phyloP scores from a whole-genome alignment of 2,113 vertebrate species.

The Mionectes macconnelli region DNA sequence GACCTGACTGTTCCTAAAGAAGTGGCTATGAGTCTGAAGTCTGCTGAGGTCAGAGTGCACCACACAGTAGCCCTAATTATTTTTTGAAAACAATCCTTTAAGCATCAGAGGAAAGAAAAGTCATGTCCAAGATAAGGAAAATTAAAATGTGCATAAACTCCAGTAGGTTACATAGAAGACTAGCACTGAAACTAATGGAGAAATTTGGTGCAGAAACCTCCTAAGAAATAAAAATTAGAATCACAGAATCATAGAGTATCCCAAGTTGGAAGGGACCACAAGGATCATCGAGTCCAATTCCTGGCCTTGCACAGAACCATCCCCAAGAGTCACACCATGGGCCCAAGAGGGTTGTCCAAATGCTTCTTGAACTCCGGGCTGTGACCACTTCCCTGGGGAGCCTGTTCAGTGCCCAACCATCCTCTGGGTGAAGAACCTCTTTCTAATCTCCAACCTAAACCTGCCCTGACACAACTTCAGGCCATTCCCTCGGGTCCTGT shows the following conservation, averaged over 20 bases:
- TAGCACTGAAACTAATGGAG: background rate
- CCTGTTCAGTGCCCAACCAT: background rate
- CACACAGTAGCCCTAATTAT: background rate
- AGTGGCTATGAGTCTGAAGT: background rate
- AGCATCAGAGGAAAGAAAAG: background rate
- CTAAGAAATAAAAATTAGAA: background rate
- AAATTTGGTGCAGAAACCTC: background rate
- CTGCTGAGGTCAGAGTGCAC: background rate
- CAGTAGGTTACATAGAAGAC: background rate
- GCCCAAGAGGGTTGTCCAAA: background rate
- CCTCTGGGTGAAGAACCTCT: accelerated
- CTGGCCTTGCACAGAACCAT: background rate
- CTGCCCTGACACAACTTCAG: background rate
- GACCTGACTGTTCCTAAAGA: background rate
- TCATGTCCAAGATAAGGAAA: background rate
- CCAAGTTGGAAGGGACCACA: background rate
- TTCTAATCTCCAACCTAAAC: background rate
- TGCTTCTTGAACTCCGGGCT: background rate
- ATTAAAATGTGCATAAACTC: background rate
- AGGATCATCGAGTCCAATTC: background rate
- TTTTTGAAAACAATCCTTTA: background rate
- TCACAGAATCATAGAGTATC: background rate
- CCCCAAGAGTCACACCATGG: background rate
- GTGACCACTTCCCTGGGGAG: background rate
- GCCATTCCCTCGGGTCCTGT: background rate